These are phyloP conservation scores for Ifrita kowaldi DNA, from an alignment of 2,113 vertebrate species.

Conservation along the genomic window DNA sequence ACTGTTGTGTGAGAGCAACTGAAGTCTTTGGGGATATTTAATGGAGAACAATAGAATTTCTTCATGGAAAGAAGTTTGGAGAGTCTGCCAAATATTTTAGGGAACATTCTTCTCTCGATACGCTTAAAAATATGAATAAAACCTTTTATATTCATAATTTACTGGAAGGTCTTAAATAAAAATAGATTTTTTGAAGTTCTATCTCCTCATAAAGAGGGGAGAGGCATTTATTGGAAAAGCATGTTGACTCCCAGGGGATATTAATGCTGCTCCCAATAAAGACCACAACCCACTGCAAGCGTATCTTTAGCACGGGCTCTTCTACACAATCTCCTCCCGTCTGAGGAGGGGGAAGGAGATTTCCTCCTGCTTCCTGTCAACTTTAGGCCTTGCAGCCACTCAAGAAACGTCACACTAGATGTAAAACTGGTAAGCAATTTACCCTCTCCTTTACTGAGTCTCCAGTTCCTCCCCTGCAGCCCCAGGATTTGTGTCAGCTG, in stretches of 20 bases:
- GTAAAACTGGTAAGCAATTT: not conserved
- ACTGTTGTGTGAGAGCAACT: not conserved
- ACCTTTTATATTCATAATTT: not conserved
- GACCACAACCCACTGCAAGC: accelerated
- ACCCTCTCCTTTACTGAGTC: not conserved
- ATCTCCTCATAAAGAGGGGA: not conserved
- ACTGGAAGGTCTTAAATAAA: not conserved
- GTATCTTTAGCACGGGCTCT: accelerated
- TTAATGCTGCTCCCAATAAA: not conserved
- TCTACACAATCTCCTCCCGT: not conserved
- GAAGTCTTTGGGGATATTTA: not conserved
- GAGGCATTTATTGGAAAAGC: not conserved
- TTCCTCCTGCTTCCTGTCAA: not conserved
- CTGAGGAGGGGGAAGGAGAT: not conserved
- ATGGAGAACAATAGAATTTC: not conserved
- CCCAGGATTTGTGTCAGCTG: not conserved
- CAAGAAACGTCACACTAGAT: not conserved
- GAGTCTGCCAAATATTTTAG: not conserved
- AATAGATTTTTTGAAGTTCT: not conserved
- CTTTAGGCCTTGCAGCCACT: not conserved
- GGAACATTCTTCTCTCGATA: not conserved
- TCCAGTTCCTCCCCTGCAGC: not conserved
- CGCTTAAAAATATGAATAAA: not conserved
- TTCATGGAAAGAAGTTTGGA: not conserved
- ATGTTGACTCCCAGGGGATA: not conserved